Conservation (phyloP, 2,888 invertebrate genomes). For the Orthosia gothica region DNA sequence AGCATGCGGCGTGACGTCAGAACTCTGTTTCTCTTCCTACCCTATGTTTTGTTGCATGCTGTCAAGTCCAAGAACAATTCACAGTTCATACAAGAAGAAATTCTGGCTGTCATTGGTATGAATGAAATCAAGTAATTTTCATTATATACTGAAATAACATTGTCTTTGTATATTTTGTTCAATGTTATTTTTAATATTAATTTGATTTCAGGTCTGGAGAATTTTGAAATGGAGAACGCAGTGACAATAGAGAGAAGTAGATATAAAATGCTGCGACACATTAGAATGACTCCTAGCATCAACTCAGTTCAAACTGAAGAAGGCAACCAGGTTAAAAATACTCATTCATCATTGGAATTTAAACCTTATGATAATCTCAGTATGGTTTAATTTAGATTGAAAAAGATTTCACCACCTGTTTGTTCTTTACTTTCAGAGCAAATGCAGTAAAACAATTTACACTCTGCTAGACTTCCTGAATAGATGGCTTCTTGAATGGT, state of each 20-base stretch:
- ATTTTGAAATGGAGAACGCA: conserved; percentile 76
- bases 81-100: conserved; percentile 86
- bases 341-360: background rate
- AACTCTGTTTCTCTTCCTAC: conserved; percentile 94
- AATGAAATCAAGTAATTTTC: background rate
- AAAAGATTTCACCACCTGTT: background rate
- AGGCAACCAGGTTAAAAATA: conserved; percentile 84
- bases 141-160: background rate
- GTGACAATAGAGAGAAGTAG: conserved; percentile 76
- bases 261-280: conserved; percentile 85
- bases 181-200: too few relatives aligned
- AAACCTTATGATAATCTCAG: background rate
- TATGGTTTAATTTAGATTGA: background rate
- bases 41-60: conserved; percentile 94
- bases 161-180: background rate
- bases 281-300: conserved; percentile 86
- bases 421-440: conserved; percentile 82
- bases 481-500: conserved; percentile 94
- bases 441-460: conserved; percentile 94
- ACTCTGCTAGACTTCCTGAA: conserved; percentile 95
- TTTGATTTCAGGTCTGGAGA: conserved; percentile 78
- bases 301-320: conserved; percentile 86
- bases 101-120: conserved; percentile 86
- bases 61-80: conserved; percentile 89
- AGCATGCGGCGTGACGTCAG: conserved; percentile 94